A percentile compares a stretch with the other conserved stretches of the same genome.
These are phyloP conservation scores for Exocentrus adspersus DNA, from an alignment of 2,888 invertebrate species.

Conservation along the genomic window DNA sequence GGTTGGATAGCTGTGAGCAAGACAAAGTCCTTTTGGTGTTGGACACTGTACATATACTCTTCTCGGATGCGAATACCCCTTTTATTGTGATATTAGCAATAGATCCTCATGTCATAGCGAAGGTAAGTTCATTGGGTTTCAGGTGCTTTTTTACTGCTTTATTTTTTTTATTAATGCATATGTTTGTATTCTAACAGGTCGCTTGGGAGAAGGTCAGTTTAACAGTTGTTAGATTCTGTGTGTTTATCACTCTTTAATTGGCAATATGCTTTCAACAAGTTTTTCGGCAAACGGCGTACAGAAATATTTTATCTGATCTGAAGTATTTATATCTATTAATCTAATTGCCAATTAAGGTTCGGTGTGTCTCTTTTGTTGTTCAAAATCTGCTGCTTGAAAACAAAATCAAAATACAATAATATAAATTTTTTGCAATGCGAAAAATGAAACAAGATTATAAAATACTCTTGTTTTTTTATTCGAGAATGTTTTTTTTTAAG, in stretches of 20 bases:
- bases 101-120: constrained; percentile 98
- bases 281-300: no score
- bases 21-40: constrained; percentile 92
- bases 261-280: not conserved
- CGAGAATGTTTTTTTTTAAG: no score
- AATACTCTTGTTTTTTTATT: no score
- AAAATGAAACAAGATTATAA: no score
- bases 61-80: constrained; percentile 92
- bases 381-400: not conserved
- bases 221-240: constrained; percentile 40
- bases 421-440: no score
- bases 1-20: constrained; percentile 97
- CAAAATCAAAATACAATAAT: no score
- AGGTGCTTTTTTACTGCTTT: constrained; percentile 17
- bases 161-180: constrained; percentile 35
- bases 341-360: constrained; percentile 2
- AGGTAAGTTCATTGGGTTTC: constrained; percentile 67
- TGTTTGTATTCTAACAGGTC: constrained; percentile 65
- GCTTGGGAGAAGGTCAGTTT: constrained; percentile 74
- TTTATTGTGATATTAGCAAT: constrained; percentile 97
- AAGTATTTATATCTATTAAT: no score
- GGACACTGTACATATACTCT: constrained; percentile 94
- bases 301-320: no score
- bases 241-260: constrained; percentile 21
- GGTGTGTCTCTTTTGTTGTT: not conserved